Evolutionary conservation across 1,140 invertebrate genomes (phyloP), one percentile per base, ranked within the genome.

Genomic region (Ectropis grisescens): DNA sequence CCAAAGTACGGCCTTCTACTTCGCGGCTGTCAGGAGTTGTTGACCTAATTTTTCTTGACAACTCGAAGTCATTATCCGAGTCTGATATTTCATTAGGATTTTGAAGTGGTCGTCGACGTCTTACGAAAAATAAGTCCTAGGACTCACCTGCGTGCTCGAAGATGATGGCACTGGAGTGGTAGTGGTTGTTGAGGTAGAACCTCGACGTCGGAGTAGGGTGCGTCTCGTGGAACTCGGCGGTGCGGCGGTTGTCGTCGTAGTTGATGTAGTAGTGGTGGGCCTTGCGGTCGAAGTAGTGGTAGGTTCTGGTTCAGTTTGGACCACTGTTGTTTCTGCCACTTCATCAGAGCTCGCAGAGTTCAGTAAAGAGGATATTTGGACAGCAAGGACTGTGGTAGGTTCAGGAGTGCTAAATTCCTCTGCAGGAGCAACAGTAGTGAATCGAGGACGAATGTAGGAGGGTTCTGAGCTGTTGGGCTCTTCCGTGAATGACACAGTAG

Each of bases 121-220:
- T 70, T 39, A 81, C 51, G 42, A 75, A 81, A 65, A 56, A 67
- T 82, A 83, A 65, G 75, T 82, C 72, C 74, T 82, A 67, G 62
- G 66, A 83, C 82, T 84, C 62, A 84, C 82, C 82, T 84, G 74
- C 38, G 68, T 66, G 41, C 70, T 65, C 31, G 71, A 65, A 2
- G 65, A 53, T 15, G 71, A 65, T 9, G 76, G 54, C 31, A 74
- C 41, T 39, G 82, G 69, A 11, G 72, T 69, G 42, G 71, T 60
- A 3, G 70, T 56, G 15, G 69, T 69, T 9, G 80, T 75, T 53
- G 69, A 60, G 11, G n/a, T n/a, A 13, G 34, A 19, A 2, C 70
- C 68, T 39, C 78, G 64, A 6, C 80, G 58, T 26, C 71, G 58
- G 15, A 59, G 56, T 29, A 70, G 29, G 44, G 48, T 60, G 49